Base-by-base conservation (phyloP, 2,113 vertebrate genomes). In the Miniopterus natalensis region DNA sequence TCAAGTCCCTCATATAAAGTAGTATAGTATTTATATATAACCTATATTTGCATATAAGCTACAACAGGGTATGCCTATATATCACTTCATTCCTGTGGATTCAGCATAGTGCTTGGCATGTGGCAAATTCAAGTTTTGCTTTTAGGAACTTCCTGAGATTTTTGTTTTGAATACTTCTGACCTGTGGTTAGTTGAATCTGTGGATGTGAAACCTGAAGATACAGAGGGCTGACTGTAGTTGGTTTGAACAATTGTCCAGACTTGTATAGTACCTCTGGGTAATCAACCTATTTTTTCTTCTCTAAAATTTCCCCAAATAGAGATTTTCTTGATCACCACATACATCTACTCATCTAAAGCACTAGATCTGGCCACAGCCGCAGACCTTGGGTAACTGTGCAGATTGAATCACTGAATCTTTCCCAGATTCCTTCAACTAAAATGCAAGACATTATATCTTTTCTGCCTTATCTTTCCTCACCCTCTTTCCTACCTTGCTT, bases 401-500 rank as follows among this genome's bases (percentile, higher is more conserved):
- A 75, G 65, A 84, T 23, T 13, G 18, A 84, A 49, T 88, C 13
- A 55, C 5, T 73, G 47, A 66, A 4, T 89, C 12, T 61, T 85
- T 81, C 14, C 51, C 57, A 59, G 51, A 83, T 29, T 59, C 61
- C 73, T 71, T 65, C 49, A 77, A 18, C 29, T 65, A 80, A 79
- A 74, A 63, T 51, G 15, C 80, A 63, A 49, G 47, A 49, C 74
- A 15, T 61, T 61, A 0, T 77, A 70, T 80, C 27, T 92, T 95
- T 27, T n/a, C 31, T 74, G 10, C 51, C n/a, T 80, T 86, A 77
- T 75, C 29, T 89, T 92, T 85, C 25, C 36, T 40, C 20, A 31
- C 71, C 7, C 9, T 66, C 51, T 92, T 88, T 75, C 51, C 66
- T 81, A 40, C n/a, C 8, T 95, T 92, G 17, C 61, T 92, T 96